Base-by-base conservation (phyloP, 1,140 invertebrate genomes). In the Calosoma granatense region DNA sequence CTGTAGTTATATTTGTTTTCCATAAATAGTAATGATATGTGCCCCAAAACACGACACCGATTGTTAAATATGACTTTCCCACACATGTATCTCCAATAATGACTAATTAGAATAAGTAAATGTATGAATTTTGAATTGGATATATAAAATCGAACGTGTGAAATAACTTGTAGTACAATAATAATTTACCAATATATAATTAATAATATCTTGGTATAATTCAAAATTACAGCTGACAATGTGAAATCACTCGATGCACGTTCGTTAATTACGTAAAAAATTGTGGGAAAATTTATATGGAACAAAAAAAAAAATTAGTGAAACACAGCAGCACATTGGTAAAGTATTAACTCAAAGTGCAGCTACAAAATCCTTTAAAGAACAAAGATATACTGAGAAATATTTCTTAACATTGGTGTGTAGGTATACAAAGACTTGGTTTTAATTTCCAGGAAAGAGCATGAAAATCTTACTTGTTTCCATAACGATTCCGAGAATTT, bases 21-120 rank as follows among this genome's bases (percentile, higher is more conserved):
- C 81, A 77, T 97, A 97, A 73, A 99, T 99, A 15, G 95, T 98
- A 51, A 99, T 98, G 97, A 99, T 99, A 57, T 97, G 90, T 63
- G 97, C 97, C 60, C 97, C 97, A 82, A n/a, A 99, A 99, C 75
- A 99, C 97, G 36, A 99, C 97, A 64, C 95, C 97, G 78, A 99
- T 99, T 59, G 97, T 99, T 22, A 99, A 82, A 79, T 97, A 99
- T 66, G 76, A 62, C 84, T 87, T 60, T 81, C 85, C 63, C 91
- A 76, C 60, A 89, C 85, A 88, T 80, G 96, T 98, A 76, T 99
- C 96, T 56, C 96, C 97, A 74, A 99, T 99, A 67, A 99, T 98
- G 69, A 99, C 99, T 76, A 99, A 99, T 81, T 99, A 99, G 76
- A 99, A 99, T 63, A 99, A 83, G 80, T 98, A 99, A 53, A 96